Evolutionary conservation across 2,888 invertebrate genomes (phyloP).

Genomic region (Drosophila pegasa): DNA sequence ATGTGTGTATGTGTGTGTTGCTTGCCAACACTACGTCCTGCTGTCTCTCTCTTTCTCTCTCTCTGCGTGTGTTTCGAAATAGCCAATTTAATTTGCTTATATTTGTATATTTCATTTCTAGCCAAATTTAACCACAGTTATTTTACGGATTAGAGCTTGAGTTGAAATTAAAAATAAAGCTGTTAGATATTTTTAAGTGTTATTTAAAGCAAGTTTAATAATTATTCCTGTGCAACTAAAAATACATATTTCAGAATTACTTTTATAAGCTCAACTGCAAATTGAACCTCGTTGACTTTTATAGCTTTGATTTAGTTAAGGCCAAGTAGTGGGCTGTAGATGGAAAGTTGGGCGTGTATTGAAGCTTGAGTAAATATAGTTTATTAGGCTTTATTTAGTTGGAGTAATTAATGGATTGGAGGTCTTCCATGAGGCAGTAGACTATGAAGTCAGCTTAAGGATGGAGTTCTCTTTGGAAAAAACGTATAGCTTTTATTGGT

Average conservation of each 20-base stretch:
- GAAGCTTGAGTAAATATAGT: neutral
- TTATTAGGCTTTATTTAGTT: neutral
- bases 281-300: neutral
- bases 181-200: neutral
- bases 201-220: neutral
- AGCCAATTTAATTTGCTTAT: slow-evolving; percentile 6
- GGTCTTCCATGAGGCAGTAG: too few relatives aligned
- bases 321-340: neutral
- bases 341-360: too few relatives aligned
- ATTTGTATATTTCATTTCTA: slow-evolving; percentile 12
- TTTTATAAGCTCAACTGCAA: neutral
- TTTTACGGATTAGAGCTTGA: neutral
- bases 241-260: too few relatives aligned
- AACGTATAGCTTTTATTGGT: too few relatives aligned
- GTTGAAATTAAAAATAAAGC: neutral
- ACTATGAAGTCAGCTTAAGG: neutral
- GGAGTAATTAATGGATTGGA: neutral
- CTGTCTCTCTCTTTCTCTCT: neutral
- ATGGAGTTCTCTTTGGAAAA: too few relatives aligned
- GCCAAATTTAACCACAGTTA: neutral
- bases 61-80: slow-evolving; percentile 20
- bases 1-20: slow-evolving; percentile 7
- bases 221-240: neutral
- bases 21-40: slow-evolving; percentile 42
- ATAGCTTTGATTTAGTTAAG: neutral